Evolutionary conservation across 2,888 invertebrate genomes (phyloP), one percentile per base, ranked within the genome.

Genomic region (Caenorhabditis japonica): DNA sequence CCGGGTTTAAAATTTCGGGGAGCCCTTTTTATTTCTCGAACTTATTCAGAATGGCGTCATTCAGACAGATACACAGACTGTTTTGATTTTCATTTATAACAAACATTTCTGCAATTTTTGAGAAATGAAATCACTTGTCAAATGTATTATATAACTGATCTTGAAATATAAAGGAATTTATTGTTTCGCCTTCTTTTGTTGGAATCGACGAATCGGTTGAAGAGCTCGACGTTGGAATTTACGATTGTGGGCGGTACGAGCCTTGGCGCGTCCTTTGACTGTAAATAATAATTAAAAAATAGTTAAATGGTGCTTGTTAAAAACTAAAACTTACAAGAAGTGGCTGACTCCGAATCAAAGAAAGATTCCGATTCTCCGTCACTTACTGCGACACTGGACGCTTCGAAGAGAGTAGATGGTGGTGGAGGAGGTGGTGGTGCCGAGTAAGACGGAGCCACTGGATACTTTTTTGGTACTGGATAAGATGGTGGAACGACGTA

Each of bases 141-240:
- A n/a, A n/a, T n/a, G n/a, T n/a, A n/a, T n/a, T n/a, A n/a, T n/a
- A n/a, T n/a, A n/a, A n/a, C n/a, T n/a, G n/a, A n/a, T n/a, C n/a
- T n/a, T n/a, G n/a, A n/a, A n/a, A n/a, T n/a, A n/a, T n/a, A n/a
- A n/a, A n/a, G n/a, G n/a, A 19, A 27, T 17, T 38, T 33, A 62
- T 38, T 55, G 55, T n/a, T 53, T 61, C 21, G 43, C 27, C 53
- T 61, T 61, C n/a, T n/a, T n/a, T 36, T 61, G 51, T 17, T 62
- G 62, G 52, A 52, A 62, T 36, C 62, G 46, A 17, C 33, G 46
- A 39, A 72, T 59, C 36, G 43, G 71, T 25, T 34, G 52, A 34
- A 51, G 71, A 25, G 52, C 44, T 27, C 59, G 52, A 25, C 62
- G 62, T 46, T 62, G 38, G 55, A 62, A 53, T 10, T 62, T 27